Evolutionary conservation across 2,113 vertebrate species (phyloP), one percentile per base, ranked within the genome.

Genomic region (Entomyzon cyanotis): DNA sequence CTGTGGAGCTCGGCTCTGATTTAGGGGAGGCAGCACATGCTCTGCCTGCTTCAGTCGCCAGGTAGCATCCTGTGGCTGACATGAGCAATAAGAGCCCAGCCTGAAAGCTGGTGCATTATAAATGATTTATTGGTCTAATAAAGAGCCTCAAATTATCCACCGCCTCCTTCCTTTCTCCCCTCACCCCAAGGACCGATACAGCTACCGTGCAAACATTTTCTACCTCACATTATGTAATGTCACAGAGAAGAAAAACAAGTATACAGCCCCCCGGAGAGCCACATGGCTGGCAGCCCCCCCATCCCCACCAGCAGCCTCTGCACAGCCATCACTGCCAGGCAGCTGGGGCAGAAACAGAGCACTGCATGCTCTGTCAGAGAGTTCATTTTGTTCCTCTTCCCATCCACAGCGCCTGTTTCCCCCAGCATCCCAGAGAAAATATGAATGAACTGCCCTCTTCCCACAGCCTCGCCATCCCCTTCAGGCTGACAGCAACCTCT

Each of bases 121-220:
- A 96, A 95, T 95, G 96, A 97, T 97, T 97, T 97, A 97, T 97
- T 90, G 95, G 76, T 97, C 95, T 97, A 97, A 97, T 97, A 97
- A 97, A 97, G 93, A 95, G 89, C 94, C 76, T 96, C 95, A 95
- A 97, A 97, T 96, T 97, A 97, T 90, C 94, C 2, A 4, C 95
- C 15, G 31, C 96, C 94, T 94, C 94, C 87, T 95, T 93, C 90
- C 88, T 92, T 94, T 89, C 87, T 73, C 79, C 82, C 59, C 80
- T 95, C 0, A 1, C 96, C 96, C 97, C 79, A 96, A 97, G 96
- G 97, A 97, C 87, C 87, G 3, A 97, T 97, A 97, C 22, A 93
- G 89, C 92, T 82, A 63, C 94, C 63, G 56, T 96, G 95, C 96
- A 97, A 97, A 97, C 95, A 96, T 95, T 96, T 95, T 77, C 96